Evolutionary conservation across 2,797 vertebrate genomes (phyloP), one percentile per base, ranked within the genome.

Genomic region (Melanotaenia pygmaea): DNA sequence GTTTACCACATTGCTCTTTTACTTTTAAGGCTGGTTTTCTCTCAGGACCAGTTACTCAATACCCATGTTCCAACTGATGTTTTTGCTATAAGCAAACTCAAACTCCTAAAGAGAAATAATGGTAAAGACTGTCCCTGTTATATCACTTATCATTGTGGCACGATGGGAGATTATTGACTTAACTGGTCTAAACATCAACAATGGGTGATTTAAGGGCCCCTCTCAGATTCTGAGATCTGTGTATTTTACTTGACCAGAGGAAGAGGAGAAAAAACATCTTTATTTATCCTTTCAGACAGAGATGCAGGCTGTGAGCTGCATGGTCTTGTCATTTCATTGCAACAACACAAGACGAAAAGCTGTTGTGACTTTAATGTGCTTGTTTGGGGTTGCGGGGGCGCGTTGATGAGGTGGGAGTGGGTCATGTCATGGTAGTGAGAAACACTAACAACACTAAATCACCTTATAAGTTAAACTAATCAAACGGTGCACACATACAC

Each of bases 361-460:
- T 83, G 87, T 85, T 76, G 86, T 85, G 88, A 87, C 85, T 89
- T 80, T 77, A 79, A 74, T 82, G 84, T 75, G 87, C 77, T 81
- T 90, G 83, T 81, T 86, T 87, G 84, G 72, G 74, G 86, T 65
- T 72, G 82, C 0, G 56, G 74, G 82, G 86, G 82, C 22, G 32
- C 3, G 62, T 79, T 80, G 84, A 86, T 87, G 81, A 88, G 79
- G 84, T 83, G 86, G 87, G 83, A 86, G 82, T 24, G 34, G 83
- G 86, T 82, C 85, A n/a, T 77, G 88, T 91, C 87, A 72, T 70
- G 82, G 71, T 71, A 38, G 87, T 69, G 82, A 89, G 74, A 76
- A 89, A 93, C 85, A 88, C 80, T 72, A 88, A 88, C 86, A 88
- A 64, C 86, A 79, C 61, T 93, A 92, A 93, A 93, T 94, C 91